Percentiles rank a stretch among this genome's conserved stretches.
These are phyloP conservation scores for Stylophora pistillata DNA, from an alignment of 64 coral and sea anemone species.

Conservation along the genomic window DNA sequence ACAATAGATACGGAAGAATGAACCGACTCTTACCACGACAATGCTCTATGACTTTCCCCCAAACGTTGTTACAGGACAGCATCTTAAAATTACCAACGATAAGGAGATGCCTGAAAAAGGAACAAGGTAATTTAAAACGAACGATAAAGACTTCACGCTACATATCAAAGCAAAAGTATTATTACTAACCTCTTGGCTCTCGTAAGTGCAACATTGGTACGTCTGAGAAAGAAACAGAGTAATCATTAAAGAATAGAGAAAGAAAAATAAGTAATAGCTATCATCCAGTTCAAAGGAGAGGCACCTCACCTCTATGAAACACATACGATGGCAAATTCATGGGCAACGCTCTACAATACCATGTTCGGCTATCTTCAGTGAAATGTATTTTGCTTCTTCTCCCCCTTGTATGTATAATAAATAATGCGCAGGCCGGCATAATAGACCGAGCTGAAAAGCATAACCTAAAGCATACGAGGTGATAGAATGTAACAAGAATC, in stretches of 20 bases:
- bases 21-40: constrained; percentile 58
- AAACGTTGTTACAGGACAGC: constrained; percentile 77
- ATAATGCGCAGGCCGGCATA: too few relatives aligned
- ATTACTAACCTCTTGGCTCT: constrained; percentile 89
- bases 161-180: neutral
- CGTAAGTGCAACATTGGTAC: constrained; percentile 96
- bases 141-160: too few relatives aligned
- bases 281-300: too few relatives aligned
- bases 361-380: too few relatives aligned
- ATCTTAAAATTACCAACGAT: constrained; percentile 85
- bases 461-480: neutral
- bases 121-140: too few relatives aligned
- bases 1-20: neutral
- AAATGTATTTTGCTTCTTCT: too few relatives aligned
- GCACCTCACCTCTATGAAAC: too few relatives aligned
- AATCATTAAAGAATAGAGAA: neutral
- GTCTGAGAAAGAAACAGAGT: constrained; percentile 48
- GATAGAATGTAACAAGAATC: neutral
- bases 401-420: too few relatives aligned
- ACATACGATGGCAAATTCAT: too few relatives aligned
- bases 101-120: constrained; percentile 73
- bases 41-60: constrained; percentile 81
- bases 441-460: too few relatives aligned
- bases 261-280: too few relatives aligned
- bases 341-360: too few relatives aligned